A percentile compares a stretch with the other conserved stretches of the same genome.
Evolutionary conservation across 2,888 invertebrate genomes (phyloP).

Genomic region (Seira sanloemensis): DNA sequence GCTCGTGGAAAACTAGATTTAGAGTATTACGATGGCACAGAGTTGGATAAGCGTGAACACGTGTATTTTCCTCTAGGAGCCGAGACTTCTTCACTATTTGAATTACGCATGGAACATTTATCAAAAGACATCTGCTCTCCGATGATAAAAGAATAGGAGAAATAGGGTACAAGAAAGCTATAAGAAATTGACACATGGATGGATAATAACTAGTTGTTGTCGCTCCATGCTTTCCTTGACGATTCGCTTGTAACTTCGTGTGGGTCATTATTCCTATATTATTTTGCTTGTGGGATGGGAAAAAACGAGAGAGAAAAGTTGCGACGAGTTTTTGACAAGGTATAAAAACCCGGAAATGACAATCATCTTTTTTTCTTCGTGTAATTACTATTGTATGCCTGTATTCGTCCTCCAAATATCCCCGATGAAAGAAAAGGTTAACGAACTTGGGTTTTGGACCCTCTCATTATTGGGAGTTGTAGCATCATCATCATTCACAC

Average conservation of each 20-base stretch:
- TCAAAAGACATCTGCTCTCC: conserved; percentile 42
- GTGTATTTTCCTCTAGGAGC: neutral
- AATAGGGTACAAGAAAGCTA: neutral
- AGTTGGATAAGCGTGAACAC: neutral
- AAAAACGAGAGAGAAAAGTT: conserved; percentile 1
- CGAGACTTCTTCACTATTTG: neutral
- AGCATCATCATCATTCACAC: neutral
- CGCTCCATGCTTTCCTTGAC: neutral
- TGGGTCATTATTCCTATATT: neutral
- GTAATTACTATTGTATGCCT: neutral
- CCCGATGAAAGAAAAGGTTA: conserved; percentile 36
- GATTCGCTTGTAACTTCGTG: neutral
- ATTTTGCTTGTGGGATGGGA: neutral
- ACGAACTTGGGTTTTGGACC: conserved; percentile 43
- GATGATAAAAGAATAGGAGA: neutral
- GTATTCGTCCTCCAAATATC: no score
- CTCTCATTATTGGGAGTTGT: neutral
- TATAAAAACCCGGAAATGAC: conserved; percentile 57
- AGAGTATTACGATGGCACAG: no score
- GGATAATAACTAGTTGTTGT: neutral
- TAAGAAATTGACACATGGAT: conserved; percentile 42
- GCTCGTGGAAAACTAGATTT: no score
- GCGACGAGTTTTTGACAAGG: conserved; percentile 26
- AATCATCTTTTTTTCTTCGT: conserved; percentile 32
- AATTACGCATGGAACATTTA: conserved; percentile 33